These are phyloP conservation scores for Ostrea denselamellosa DNA, from an alignment of 1,140 invertebrate genomes.

Conservation along the genomic window DNA sequence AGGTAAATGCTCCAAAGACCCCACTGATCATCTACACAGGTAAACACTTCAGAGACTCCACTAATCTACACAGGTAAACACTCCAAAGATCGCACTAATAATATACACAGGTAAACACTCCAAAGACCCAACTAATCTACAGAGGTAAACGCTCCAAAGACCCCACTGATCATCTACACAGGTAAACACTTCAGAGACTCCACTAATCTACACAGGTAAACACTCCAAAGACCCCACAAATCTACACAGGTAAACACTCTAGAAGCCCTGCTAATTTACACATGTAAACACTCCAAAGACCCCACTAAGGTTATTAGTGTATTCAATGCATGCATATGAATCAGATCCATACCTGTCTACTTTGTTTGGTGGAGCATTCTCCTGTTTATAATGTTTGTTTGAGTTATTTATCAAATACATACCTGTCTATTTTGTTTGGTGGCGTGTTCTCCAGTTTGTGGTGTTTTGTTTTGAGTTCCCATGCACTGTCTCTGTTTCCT, in stretches of 20 bases:
- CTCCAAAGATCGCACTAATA: no score
- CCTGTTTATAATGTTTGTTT: not conserved
- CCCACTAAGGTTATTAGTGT: not conserved
- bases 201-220: conserved; percentile 28
- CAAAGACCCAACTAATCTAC: no score
- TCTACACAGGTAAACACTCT: no score
- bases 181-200: no score
- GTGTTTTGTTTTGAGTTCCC: not conserved
- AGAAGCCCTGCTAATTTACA: not conserved
- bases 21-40: no score
- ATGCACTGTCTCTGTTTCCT: not conserved
- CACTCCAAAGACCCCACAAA: no score
- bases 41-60: no score
- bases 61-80: conserved; percentile 33
- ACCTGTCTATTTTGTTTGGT: not conserved
- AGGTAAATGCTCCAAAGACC: no score
- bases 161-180: conserved; percentile 9
- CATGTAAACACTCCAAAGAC: not conserved
- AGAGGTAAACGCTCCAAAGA: no score
- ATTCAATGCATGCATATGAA: not conserved
- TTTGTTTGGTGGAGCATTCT: not conserved
- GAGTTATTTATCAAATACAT: not conserved
- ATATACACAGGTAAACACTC: conserved; percentile 26
- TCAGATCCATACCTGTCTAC: no score
- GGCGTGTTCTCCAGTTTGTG: not conserved